A percentile compares a stretch with the other conserved stretches of the same genome.
These are phyloP conservation scores for Oryzaephilus surinamensis DNA, from an alignment of 1,140 invertebrate species.

Conservation along the genomic window DNA sequence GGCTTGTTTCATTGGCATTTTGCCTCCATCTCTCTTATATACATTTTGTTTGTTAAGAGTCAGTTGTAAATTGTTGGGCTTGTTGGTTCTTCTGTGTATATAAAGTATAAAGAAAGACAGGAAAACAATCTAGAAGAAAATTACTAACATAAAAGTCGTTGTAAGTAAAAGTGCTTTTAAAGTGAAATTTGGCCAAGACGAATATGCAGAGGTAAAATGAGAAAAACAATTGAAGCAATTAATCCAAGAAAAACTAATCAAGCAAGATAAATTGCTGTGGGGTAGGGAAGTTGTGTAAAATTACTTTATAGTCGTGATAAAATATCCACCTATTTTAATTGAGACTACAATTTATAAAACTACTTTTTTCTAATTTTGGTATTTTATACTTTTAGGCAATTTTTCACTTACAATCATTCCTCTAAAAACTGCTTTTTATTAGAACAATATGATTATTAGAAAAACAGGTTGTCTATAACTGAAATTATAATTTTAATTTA, in stretches of 20 bases:
- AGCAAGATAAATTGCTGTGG: constrained; percentile 35
- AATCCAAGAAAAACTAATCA: constrained; percentile 39
- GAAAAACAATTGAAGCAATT: constrained; percentile 39
- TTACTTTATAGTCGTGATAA: constrained; percentile 38
- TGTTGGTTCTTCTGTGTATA: too few species aligned
- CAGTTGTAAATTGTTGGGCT: too few species aligned
- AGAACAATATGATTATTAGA: constrained; percentile 1
- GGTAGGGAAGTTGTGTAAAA: constrained; percentile 25
- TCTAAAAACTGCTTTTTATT: not conserved
- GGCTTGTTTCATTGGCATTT: too few species aligned
- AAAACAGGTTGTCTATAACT: too few species aligned
- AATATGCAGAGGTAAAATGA: constrained; percentile 35
- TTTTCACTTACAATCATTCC: constrained; percentile 6
- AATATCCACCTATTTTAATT: constrained; percentile 35
- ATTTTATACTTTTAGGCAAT: constrained; percentile 8
- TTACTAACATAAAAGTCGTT: constrained; percentile 19
- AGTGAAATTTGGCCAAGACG: constrained; percentile 30
- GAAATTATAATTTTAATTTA: too few species aligned
- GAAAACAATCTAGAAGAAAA: constrained; percentile 22
- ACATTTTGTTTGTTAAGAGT: too few species aligned
- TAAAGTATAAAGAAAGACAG: too few species aligned
- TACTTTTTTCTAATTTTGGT: constrained; percentile 5
- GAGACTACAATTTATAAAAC: constrained; percentile 33
- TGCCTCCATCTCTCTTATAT: too few species aligned
- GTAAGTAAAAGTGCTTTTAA: constrained; percentile 24